Conservation (phyloP, 2,797 vertebrate genomes). For the Tragelaphus oryx region DNA sequence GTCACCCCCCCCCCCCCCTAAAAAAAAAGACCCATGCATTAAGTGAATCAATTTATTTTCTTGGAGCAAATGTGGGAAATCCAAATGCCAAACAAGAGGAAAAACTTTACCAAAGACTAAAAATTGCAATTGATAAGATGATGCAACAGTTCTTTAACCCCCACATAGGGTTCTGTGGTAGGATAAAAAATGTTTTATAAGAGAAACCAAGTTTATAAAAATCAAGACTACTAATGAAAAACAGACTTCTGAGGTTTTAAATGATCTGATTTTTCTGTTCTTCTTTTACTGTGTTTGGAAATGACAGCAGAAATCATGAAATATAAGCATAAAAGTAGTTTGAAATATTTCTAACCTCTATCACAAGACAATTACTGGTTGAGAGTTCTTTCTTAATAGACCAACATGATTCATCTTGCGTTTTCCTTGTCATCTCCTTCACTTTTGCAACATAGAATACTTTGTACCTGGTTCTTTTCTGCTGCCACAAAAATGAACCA, state of each 20-base stretch:
- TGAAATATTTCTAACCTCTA: neutral
- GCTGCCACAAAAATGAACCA: neutral
- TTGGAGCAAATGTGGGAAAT: slow-evolving; percentile 12
- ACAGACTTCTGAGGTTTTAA: slow-evolving; percentile 19
- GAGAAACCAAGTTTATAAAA: slow-evolving; percentile 29
- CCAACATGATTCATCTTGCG: neutral
- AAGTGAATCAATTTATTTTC: slow-evolving; percentile 6
- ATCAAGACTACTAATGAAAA: slow-evolving; percentile 42
- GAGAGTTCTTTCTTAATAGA: neutral
- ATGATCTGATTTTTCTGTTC: slow-evolving; percentile 19
- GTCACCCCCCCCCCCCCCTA: too few species aligned
- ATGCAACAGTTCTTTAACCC: neutral
- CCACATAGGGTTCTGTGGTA: neutral
- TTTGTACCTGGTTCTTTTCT: neutral
- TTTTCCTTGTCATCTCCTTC: neutral
- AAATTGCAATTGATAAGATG: neutral
- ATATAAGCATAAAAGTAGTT: slow-evolving; percentile 10
- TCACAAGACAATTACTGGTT: neutral
- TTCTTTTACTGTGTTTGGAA: slow-evolving; percentile 35
- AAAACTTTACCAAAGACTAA: neutral
- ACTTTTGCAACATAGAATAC: neutral
- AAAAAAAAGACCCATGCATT: neutral
- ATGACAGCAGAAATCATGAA: slow-evolving; percentile 30
- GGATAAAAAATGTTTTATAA: slow-evolving; percentile 20
- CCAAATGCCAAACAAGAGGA: neutral